These are phyloP conservation scores for Urocyon cinereoargenteus DNA, from an alignment of 2,797 vertebrate species.

Conservation along the genomic window DNA sequence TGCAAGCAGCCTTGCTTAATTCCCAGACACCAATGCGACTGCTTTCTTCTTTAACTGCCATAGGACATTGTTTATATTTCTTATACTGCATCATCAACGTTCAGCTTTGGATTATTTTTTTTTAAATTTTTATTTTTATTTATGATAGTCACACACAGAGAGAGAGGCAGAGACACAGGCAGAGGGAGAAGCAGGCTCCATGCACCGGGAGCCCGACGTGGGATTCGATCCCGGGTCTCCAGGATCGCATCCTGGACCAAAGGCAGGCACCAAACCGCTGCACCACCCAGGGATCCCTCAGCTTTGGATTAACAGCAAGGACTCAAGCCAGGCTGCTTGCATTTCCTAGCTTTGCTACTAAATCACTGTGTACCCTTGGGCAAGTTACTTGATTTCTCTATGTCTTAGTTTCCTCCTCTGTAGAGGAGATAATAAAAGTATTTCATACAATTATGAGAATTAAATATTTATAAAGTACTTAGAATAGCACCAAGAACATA, in stretches of 20 bases:
- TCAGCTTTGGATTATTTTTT: not conserved
- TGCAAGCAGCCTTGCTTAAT: not conserved
- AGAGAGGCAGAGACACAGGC: too few relatives aligned
- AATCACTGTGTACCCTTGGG: not conserved
- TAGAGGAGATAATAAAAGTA: slow-evolving; percentile 42
- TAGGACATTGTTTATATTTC: slow-evolving; percentile 7
- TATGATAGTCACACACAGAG: too few relatives aligned
- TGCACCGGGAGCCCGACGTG: too few relatives aligned
- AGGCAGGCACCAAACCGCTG: too few relatives aligned
- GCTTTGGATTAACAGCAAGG: not conserved
- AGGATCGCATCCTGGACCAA: too few relatives aligned
- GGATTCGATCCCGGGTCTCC: too few relatives aligned
- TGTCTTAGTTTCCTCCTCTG: not conserved
- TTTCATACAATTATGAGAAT: slow-evolving; percentile 13
- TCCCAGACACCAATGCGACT: not conserved
- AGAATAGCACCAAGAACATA: slow-evolving; percentile 32
- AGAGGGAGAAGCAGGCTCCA: too few relatives aligned
- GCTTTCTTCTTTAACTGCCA: slow-evolving; percentile 38
- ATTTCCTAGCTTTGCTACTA: not conserved
- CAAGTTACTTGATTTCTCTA: slow-evolving; percentile 14
- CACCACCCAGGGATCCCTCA: too few relatives aligned
- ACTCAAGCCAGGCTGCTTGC: not conserved
- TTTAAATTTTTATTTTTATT: too few relatives aligned
- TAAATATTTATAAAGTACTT: slow-evolving; percentile 27
- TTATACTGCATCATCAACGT: slow-evolving; percentile 8